Evolutionary conservation across 2,888 invertebrate species (phyloP), one percentile per base, ranked within the genome.

Genomic region (Thyatira batis): DNA sequence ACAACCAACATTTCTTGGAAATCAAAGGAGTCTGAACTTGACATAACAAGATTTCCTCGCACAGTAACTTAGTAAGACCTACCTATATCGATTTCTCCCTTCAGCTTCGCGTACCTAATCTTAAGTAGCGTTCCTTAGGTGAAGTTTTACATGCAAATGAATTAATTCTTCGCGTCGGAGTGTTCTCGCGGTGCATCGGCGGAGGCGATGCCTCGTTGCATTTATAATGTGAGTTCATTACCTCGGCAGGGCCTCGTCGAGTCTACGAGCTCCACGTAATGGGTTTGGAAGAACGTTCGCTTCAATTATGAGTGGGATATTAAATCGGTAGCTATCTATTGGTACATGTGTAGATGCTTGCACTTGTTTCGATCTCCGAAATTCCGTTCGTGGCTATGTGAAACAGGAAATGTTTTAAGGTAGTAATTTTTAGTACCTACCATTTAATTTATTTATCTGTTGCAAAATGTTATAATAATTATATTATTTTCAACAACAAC

Each of bases 141-240:
- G 80, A 85, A 89, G 85, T 90, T 89, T 89, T 89, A 88, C 87
- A 90, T 89, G 91, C 87, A 91, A 91, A 91, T 90, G 89, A 90
- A 90, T 90, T 89, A 90, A 90, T 91, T 90, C 90, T 90, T 91
- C 89, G 84, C 80, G 80, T 80, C 82, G 80, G 80, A 78, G 82
- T 80, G 82, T 79, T 79, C 76, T 67, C 73, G 61, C 55, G 67
- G 49, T 67, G 73, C 78, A 81, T 84, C 85, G 80, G 69, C 65
- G 68, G 64, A 73, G 76, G 80, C 84, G 87, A 87, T 86, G 89
- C 85, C 84, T 89, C 90, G 90, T 86, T 90, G 90, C 90, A 91
- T 91, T 90, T 87, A 92, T 91, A 90, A 91, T 91, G 87, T 79
- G 85, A 81, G 89, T 91, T 92, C 91, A 90, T 92, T 92, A 92